Evolutionary conservation across 2,888 invertebrate genomes (phyloP).

Genomic region (Dicyrtomina minuta): DNA sequence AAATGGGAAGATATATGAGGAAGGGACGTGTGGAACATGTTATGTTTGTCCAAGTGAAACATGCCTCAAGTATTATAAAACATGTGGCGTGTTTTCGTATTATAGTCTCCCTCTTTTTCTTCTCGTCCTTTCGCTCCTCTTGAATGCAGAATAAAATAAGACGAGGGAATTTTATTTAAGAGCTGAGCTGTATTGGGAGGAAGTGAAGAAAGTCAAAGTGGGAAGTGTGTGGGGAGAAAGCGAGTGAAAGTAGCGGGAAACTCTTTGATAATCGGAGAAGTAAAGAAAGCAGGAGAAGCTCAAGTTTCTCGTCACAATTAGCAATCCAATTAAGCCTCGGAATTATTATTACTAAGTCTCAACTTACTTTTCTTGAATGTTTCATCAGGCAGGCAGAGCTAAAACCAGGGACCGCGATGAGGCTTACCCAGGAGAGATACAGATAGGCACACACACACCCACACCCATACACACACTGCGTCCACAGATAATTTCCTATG

Average conservation of each 20-base stretch:
- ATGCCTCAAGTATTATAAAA: no score
- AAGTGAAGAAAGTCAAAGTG: neutral
- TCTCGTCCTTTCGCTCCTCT: neutral
- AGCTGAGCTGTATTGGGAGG: neutral
- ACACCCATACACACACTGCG: no score
- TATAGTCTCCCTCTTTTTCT: neutral
- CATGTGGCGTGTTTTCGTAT: no score
- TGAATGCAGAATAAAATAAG: neutral
- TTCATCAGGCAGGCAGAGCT: no score
- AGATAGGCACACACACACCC: no score
- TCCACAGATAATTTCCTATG: no score
- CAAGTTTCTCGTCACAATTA: slow-evolving; percentile 32
- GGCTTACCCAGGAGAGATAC: no score
- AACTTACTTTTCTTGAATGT: slow-evolving; percentile 1
- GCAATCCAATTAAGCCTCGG: slow-evolving; percentile 32
- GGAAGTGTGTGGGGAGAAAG: neutral
- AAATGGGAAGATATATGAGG: no score
- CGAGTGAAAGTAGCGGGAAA: slow-evolving; percentile 4
- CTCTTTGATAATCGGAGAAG: slow-evolving; percentile 18
- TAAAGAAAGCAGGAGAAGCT: neutral
- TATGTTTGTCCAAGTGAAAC: no score
- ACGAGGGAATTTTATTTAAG: neutral
- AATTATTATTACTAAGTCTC: slow-evolving; percentile 17
- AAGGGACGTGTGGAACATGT: no score
- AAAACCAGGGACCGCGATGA: no score